These are phyloP conservation scores for Drosophila suboccidentalis DNA, from an alignment of 2,888 invertebrate species.

Conservation along the genomic window DNA sequence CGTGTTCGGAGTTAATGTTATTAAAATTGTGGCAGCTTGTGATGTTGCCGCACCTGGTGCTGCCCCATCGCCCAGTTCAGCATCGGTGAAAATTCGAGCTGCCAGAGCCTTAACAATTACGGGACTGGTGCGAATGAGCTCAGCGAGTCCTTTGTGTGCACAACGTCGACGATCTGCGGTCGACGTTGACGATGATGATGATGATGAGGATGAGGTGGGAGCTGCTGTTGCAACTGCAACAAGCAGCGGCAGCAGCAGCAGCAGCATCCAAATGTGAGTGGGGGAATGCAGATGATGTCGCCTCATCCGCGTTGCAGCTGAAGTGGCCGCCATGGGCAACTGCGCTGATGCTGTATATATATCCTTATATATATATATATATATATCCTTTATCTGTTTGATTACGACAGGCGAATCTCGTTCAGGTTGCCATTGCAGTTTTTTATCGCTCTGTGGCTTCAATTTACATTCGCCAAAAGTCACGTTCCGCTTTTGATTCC, in stretches of 20 bases:
- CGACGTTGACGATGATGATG: constrained; percentile 37
- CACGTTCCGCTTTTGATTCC: constrained; percentile 70
- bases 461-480: constrained; percentile 69
- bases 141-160: constrained; percentile 83
- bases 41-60: constrained; percentile 29
- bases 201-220: constrained; percentile 43
- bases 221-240: constrained; percentile 44
- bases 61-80: constrained; percentile 49
- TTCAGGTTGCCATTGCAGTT: constrained; percentile 73
- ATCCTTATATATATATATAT: constrained; percentile 14
- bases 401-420: constrained; percentile 56
- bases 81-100: constrained; percentile 84
- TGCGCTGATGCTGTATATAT: constrained; percentile 12
- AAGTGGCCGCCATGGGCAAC: constrained; percentile 54
- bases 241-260: constrained; percentile 52
- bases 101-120: constrained; percentile 85
- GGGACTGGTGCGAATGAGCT: constrained; percentile 85
- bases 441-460: constrained; percentile 68
- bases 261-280: constrained; percentile 38
- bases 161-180: constrained; percentile 69
- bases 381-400: constrained; percentile 59
- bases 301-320: constrained; percentile 47
- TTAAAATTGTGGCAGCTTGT: constrained; percentile 80
- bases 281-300: constrained; percentile 36
- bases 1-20: constrained; percentile 85